Evolutionary conservation across 1,140 invertebrate species (phyloP).

Genomic region (Nymphalis io): DNA sequence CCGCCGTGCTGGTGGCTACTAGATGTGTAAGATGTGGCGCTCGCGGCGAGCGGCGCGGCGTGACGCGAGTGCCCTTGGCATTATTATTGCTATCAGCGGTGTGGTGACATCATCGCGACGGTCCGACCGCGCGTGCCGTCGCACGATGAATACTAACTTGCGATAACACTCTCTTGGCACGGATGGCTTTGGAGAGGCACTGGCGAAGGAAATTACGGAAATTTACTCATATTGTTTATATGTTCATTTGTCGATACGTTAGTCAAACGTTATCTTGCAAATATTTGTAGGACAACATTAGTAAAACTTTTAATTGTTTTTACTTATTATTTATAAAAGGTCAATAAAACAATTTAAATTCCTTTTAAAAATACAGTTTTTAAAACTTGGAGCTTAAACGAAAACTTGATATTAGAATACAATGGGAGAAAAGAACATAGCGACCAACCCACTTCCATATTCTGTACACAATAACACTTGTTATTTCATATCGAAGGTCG

Average conservation of each 20-base stretch:
- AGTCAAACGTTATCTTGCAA: neutral
- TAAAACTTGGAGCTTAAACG: no score
- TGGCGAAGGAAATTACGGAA: neutral
- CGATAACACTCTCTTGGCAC: neutral
- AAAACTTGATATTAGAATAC: neutral
- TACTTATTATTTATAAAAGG: no score
- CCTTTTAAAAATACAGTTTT: no score
- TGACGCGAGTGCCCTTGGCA: constrained; percentile 61
- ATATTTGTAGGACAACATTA: no score
- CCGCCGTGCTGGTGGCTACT: neutral
- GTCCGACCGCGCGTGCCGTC: neutral
- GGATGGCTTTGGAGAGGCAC: neutral
- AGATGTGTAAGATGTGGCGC: neutral
- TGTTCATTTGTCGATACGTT: neutral
- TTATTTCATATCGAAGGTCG: constrained; percentile 12
- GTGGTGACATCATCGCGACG: constrained; percentile 37
- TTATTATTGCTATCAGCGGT: constrained; percentile 50
- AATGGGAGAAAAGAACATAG: neutral
- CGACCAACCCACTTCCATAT: neutral
- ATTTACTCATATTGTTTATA: neutral
- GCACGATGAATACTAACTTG: constrained; percentile 1
- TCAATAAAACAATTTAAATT: no score
- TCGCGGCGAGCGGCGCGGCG: constrained; percentile 22
- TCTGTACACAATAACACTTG: constrained; percentile 11
- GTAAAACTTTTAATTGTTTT: no score